Evolutionary conservation across 2,888 invertebrate genomes (phyloP).

Genomic region (Leptodirus hochenwartii): DNA sequence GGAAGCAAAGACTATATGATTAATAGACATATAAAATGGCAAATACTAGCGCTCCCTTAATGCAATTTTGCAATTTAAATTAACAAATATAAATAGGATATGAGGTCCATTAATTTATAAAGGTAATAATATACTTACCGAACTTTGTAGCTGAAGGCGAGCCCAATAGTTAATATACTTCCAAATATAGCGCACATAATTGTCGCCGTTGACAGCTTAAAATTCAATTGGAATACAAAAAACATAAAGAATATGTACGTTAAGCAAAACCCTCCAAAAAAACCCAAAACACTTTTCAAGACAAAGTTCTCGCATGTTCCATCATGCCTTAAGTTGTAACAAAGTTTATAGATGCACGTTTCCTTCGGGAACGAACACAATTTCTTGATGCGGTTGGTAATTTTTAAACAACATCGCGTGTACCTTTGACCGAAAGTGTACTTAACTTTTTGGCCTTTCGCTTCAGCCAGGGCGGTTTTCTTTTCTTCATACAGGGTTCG

Average conservation of each 20-base stretch:
- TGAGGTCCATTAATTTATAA: no score
- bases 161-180: conserved; percentile 40
- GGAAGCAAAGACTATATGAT: no score
- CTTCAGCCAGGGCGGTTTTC: conserved; percentile 30
- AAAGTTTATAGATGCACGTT: conserved; percentile 22
- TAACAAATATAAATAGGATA: no score
- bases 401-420: conserved; percentile 28
- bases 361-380: conserved; percentile 18
- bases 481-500: conserved; percentile 37
- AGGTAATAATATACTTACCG: conserved; percentile 29
- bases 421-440: conserved; percentile 30
- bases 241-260: conserved; percentile 49
- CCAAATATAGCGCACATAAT: conserved; percentile 43
- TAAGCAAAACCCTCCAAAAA: conserved; percentile 41
- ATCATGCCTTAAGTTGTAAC: conserved; percentile 28
- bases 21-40: no score
- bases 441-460: conserved; percentile 26
- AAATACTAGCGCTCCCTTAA: no score
- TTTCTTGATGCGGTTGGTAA: conserved; percentile 19
- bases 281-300: conserved; percentile 43
- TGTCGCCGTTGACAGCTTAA: conserved; percentile 39
- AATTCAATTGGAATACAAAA: conserved; percentile 44
- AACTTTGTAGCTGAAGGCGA: conserved; percentile 41
- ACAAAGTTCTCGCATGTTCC: conserved; percentile 41
- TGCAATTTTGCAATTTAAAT: no score